Conservation (phyloP, 2,797 vertebrate species). For the Distichodus sexfasciatus region DNA sequence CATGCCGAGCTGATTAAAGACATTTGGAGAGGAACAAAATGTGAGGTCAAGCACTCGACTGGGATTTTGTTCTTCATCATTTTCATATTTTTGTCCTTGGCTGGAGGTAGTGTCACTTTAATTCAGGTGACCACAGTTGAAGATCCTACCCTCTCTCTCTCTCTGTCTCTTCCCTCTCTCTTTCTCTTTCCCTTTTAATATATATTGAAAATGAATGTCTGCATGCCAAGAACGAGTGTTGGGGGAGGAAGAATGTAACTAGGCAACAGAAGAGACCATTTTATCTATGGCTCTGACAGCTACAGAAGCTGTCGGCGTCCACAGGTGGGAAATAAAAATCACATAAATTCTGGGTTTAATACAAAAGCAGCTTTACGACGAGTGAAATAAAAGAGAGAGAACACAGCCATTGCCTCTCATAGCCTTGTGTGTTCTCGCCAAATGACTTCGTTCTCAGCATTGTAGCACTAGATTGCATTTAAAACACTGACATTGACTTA, state of each 20-base stretch:
- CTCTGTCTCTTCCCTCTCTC: not conserved
- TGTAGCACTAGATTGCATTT: conserved; percentile 29
- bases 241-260: conserved; percentile 31
- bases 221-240: conserved; percentile 8
- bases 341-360: conserved; percentile 27
- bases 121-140: not conserved
- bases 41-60: conserved; percentile 64
- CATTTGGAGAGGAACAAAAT: conserved; percentile 50
- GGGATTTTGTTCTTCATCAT: conserved; percentile 54
- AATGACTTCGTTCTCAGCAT: conserved; percentile 16
- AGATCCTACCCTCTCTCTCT: too few species aligned
- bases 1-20: conserved; percentile 57
- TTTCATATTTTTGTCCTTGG: too few species aligned
- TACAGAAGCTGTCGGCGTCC: conserved; percentile 9
- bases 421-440: not conserved
- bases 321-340: conserved; percentile 14
- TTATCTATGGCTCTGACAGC: conserved; percentile 25
- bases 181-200: conserved; percentile 27
- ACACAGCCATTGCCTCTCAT: not conserved
- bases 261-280: conserved; percentile 44
- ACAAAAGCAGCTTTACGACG: conserved; percentile 9
- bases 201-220: conserved; percentile 4
- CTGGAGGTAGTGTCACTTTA: not conserved
- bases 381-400: not conserved
- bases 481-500: conserved; percentile 45